A percentile compares a stretch with the other conserved stretches of the same genome.
phyloP scores from a whole-genome alignment of 2,888 invertebrate species.

The Dioctria linearis region DNA sequence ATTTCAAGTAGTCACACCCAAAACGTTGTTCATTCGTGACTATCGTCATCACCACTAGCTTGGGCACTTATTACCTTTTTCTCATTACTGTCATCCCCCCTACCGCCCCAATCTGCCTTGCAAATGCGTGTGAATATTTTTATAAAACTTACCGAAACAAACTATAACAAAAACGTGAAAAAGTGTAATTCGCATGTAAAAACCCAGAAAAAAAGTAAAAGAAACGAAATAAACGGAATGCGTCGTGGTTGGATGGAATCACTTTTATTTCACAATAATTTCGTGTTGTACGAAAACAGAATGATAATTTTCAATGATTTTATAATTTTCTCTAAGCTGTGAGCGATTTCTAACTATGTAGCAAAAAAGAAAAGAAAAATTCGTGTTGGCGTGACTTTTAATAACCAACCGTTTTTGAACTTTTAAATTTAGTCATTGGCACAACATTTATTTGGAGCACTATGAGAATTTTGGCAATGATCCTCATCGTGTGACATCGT shows the following conservation, averaged over 20 bases:
- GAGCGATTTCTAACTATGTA: neutral
- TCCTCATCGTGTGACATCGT: neutral
- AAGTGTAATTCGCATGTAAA: slow-evolving; percentile 7
- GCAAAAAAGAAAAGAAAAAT: neutral
- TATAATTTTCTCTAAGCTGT: too few species aligned
- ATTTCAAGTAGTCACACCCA: slow-evolving; percentile 20
- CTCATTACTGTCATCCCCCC: too few species aligned
- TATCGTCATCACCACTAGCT: neutral
- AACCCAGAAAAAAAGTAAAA: neutral
- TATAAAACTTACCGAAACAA: neutral
- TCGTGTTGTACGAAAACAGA: slow-evolving; percentile 26
- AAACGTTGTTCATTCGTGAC: slow-evolving; percentile 9
- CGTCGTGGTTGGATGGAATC: too few species aligned
- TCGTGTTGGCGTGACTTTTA: neutral
- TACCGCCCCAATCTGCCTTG: too few species aligned
- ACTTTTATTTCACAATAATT: neutral
- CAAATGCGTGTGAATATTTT: too few species aligned
- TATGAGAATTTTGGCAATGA: slow-evolving; percentile 3
- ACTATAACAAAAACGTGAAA: too few species aligned
- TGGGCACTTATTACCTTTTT: too few species aligned
- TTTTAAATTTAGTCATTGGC: slow-evolving; percentile 9
- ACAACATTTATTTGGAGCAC: neutral
- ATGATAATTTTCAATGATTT: neutral
- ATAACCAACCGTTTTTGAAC: neutral
- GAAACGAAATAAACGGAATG: too few species aligned